Evolutionary conservation across 1,140 invertebrate genomes (phyloP), one percentile per base, ranked within the genome.

Genomic region (Drosophila mojavensis): DNA sequence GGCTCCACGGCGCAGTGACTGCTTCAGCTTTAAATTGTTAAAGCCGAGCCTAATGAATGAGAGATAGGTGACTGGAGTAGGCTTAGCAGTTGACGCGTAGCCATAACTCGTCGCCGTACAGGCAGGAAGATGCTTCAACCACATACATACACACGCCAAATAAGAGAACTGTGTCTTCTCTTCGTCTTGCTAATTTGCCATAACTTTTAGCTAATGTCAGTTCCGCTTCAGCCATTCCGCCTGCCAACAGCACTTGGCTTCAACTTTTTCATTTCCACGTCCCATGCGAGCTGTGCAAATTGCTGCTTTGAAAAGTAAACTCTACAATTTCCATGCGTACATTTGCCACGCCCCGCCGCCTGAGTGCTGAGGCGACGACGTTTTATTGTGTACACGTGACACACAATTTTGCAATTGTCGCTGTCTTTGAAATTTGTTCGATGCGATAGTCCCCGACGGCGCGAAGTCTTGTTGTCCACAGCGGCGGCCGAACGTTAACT

Each of bases 381-480:
- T 64, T 86, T 85, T 73, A 79, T 78, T 72, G 79, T 72, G 48
- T 59, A 85, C 82, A 79, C 82, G 82, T 86, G 82, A 85, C 82
- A 71, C 50, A 60, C 30, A 72, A 77, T 66, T 73, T 77, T 67
- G 74, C 74, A 77, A 77, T 77, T 73, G 69, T 67, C 74, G 61
- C 51, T 39, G 62, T 54, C 74, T 60, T 56, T 75, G 50, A 15
- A 39, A 60, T 61, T 72, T 70, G 45, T 61, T 75, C 56, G 39
- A 50, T 66, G 61, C 53, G 30, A 55, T 30, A 26, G 45, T 68
- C 39, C 56, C 64, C 41, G 30, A 30, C 63, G 67, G 43, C 24
- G 15, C n/a, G 20, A 24, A 41, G 64, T 33, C 33, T 15, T 50
- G 13, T 47, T 60, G 64, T 39, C 39, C 39, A 15, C n/a, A 24